phyloP scores from a whole-genome alignment of 2,797 vertebrate species.

The Crenuchus spilurus region DNA sequence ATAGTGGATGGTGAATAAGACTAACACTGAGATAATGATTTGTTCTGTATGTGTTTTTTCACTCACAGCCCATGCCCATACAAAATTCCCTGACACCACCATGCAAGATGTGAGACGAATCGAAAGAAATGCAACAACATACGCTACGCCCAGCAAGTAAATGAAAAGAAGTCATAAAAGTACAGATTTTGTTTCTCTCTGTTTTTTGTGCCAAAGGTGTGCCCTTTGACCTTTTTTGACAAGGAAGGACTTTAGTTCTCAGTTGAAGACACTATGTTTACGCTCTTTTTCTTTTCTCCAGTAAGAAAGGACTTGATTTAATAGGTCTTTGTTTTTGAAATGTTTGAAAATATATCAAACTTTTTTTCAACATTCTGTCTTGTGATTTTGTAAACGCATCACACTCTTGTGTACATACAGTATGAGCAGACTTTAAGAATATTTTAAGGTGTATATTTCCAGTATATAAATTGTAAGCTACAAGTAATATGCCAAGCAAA shows the following conservation, averaged over 20 bases:
- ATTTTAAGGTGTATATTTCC: too few relatives aligned
- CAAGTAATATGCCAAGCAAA: too few relatives aligned
- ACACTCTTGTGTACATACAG: too few relatives aligned
- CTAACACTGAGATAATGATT: slow-evolving; percentile 12
- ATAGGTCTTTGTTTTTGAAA: neutral
- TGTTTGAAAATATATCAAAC: neutral
- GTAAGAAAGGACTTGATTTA: too few relatives aligned
- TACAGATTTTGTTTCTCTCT: slow-evolving; percentile 11
- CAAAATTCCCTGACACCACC: slow-evolving; percentile 21
- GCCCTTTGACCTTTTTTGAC: too few relatives aligned
- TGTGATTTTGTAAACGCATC: neutral
- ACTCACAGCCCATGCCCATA: slow-evolving; percentile 20
- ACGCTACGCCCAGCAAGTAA: slow-evolving; percentile 27
- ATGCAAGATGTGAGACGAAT: slow-evolving; percentile 33
- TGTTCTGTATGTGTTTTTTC: slow-evolving; percentile 20
- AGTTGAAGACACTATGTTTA: too few relatives aligned
- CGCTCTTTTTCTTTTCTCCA: too few relatives aligned
- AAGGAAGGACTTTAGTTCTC: too few relatives aligned
- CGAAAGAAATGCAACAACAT: slow-evolving; percentile 34
- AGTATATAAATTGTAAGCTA: too few relatives aligned
- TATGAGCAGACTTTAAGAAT: too few relatives aligned
- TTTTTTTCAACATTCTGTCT: neutral
- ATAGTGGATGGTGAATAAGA: neutral
- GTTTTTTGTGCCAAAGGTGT: neutral
- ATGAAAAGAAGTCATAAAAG: slow-evolving; percentile 22